A percentile compares a stretch with the other conserved stretches of the same genome.
Conservation (phyloP, 2,888 invertebrate species). For the Mechanitis mazaeus region DNA sequence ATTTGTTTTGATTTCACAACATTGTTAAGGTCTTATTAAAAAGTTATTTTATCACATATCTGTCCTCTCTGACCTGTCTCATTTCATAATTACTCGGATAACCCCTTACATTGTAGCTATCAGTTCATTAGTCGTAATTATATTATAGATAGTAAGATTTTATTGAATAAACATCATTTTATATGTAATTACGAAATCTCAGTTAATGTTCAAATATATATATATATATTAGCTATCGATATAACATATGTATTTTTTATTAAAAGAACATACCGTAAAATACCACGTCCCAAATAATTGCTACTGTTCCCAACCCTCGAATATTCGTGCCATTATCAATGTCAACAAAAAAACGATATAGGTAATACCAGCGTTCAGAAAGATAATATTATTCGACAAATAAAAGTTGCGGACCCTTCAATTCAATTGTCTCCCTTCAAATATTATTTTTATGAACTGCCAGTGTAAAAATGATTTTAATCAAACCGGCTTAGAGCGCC, state of each 20-base stretch:
- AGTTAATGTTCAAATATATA: background rate
- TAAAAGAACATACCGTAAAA: background rate
- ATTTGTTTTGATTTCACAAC: conserved; percentile 9
- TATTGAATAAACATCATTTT: conserved; percentile 30
- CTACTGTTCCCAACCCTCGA: conserved; percentile 35
- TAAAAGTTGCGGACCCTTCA: conserved; percentile 41
- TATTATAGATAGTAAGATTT: conserved; percentile 48
- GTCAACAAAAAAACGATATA: conserved; percentile 58
- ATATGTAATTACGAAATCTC: conserved; percentile 13
- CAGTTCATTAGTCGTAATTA: conserved; percentile 68
- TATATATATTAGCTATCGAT: background rate
- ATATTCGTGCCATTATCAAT: conserved; percentile 58
- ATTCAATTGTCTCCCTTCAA: conserved; percentile 48
- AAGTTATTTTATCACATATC: conserved; percentile 32
- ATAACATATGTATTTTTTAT: background rate
- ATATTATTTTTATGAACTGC: conserved; percentile 70
- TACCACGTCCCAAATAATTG: conserved; percentile 16
- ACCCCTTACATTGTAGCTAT: conserved; percentile 56
- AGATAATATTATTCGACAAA: conserved; percentile 57
- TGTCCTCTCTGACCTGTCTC: conserved; percentile 16
- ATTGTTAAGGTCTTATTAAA: conserved; percentile 30
- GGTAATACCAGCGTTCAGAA: conserved; percentile 42
- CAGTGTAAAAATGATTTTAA: conserved; percentile 51
- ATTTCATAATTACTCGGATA: conserved; percentile 47
- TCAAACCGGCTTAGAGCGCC: conserved; percentile 38